Conservation (phyloP, 2,888 invertebrate species). For the Plebejus anna region DNA sequence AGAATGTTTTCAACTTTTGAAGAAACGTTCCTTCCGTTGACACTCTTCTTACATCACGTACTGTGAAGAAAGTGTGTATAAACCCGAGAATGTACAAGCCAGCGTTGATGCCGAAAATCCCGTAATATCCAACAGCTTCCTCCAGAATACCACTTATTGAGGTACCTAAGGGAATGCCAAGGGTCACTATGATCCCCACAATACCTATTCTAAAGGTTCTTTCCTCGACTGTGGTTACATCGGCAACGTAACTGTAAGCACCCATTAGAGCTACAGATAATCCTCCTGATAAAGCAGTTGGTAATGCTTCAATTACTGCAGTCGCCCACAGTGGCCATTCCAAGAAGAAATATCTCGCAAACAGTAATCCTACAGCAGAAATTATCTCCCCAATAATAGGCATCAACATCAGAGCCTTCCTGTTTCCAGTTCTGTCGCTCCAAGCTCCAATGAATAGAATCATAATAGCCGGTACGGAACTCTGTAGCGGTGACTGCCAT, state of each 20-base stretch:
- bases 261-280: conserved; percentile 78
- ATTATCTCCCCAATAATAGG: conserved; percentile 79
- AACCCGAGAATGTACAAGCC: conserved; percentile 58
- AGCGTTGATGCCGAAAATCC: conserved; percentile 60
- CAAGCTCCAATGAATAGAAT: conserved; percentile 81
- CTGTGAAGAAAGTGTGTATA: conserved; percentile 56
- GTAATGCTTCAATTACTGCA: conserved; percentile 75
- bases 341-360: conserved; percentile 76
- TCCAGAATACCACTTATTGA: conserved; percentile 75
- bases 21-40: conserved; percentile 50
- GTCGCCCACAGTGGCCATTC: conserved; percentile 78
- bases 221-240: conserved; percentile 78
- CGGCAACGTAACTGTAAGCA: conserved; percentile 81
- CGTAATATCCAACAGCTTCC: conserved; percentile 66
- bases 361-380: conserved; percentile 69
- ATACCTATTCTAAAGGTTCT: conserved; percentile 82
- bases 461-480: conserved; percentile 76
- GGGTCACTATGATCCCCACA: conserved; percentile 74
- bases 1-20: conserved; percentile 53
- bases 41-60: conserved; percentile 57
- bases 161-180: conserved; percentile 73
- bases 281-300: conserved; percentile 80
- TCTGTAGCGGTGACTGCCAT: conserved; percentile 77
- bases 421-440: conserved; percentile 80
- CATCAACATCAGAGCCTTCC: conserved; percentile 78